These are phyloP conservation scores for Bucco capensis DNA, from an alignment of 2,113 vertebrate species.

Conservation along the genomic window DNA sequence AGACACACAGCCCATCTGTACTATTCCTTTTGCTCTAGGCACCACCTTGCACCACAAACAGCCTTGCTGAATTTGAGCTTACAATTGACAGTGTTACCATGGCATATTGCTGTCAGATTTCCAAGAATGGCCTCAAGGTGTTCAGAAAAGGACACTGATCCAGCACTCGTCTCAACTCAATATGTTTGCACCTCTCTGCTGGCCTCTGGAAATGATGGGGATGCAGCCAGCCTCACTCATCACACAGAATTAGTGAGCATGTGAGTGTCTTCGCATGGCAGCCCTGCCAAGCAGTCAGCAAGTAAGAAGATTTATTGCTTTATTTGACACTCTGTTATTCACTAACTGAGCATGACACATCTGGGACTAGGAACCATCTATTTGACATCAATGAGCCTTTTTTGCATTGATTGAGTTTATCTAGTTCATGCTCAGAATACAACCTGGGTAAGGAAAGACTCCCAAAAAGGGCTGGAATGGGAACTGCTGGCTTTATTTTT, in stretches of 20 bases:
- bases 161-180: conserved; percentile 42
- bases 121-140: conserved; percentile 27
- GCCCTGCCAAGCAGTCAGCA: conserved; percentile 74
- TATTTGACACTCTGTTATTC: conserved; percentile 79
- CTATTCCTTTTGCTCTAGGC: not conserved
- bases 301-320: conserved; percentile 91
- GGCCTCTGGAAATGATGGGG: conserved; percentile 44
- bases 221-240: conserved; percentile 70
- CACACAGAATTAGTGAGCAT: conserved; percentile 72
- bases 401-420: conserved; percentile 60
- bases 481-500: not conserved
- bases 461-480: not conserved
- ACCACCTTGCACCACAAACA: not conserved
- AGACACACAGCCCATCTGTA: not conserved
- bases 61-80: not conserved
- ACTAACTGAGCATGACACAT: conserved; percentile 81
- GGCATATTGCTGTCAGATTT: conserved; percentile 61
- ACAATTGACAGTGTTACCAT: conserved; percentile 30
- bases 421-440: conserved; percentile 43
- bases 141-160: conserved; percentile 15
- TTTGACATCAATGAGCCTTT: conserved; percentile 74
- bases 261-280: conserved; percentile 46
- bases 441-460: not conserved
- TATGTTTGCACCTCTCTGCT: conserved; percentile 65
- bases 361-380: conserved; percentile 78